Conservation (phyloP, 2,797 vertebrate species). For the Phalanger gymnotis region DNA sequence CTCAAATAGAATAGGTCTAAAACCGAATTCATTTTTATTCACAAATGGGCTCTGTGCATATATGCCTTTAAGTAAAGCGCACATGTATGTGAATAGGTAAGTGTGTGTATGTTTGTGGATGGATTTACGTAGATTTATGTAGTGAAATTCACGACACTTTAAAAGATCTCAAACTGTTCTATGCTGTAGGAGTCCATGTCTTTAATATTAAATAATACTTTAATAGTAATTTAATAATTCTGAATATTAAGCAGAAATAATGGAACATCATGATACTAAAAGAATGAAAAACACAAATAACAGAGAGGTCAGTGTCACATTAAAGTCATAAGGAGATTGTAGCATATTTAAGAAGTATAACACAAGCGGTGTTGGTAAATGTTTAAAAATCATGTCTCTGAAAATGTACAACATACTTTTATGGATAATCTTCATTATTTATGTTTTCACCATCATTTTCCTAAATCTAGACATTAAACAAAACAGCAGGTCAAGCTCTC, state of each 20-base stretch:
- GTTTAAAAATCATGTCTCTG: background rate
- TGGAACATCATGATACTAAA: background rate
- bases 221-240: background rate
- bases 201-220: background rate
- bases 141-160: background rate
- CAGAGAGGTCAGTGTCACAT: background rate
- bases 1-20: background rate
- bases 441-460: background rate
- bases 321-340: background rate
- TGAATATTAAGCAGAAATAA: background rate
- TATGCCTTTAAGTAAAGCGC: background rate
- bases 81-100: background rate
- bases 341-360: background rate
- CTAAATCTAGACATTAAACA: background rate
- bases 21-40: background rate
- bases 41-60: background rate
- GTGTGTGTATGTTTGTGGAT: background rate
- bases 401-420: background rate
- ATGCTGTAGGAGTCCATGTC: background rate
- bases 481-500: background rate
- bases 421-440: background rate
- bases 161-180: background rate
- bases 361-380: background rate
- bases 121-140: background rate
- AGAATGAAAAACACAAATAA: background rate